These are phyloP conservation scores for Atrina japonica DNA, from an alignment of 2,888 invertebrate species.

Conservation along the genomic window DNA sequence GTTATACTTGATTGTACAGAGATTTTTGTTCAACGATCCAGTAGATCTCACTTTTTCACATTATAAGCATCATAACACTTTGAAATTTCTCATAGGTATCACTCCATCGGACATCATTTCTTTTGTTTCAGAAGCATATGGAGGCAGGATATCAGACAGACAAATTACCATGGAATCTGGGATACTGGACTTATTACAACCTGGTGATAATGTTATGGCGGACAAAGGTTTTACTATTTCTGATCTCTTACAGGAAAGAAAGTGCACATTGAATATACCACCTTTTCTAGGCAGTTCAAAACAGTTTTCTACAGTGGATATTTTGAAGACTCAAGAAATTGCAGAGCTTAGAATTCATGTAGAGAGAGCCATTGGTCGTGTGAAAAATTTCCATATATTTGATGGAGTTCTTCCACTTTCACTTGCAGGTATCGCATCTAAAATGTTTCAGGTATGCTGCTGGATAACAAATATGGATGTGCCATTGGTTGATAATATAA, in stretches of 20 bases:
- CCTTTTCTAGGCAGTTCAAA: conserved; percentile 18
- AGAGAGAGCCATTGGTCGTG: too few relatives aligned
- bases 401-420: conserved; percentile 29
- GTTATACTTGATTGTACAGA: conserved; percentile 22
- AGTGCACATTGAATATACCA: conserved; percentile 31
- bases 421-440: conserved; percentile 16
- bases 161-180: conserved; percentile 3
- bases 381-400: conserved; percentile 28
- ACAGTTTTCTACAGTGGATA: conserved; percentile 28
- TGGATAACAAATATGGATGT: conserved; percentile 34
- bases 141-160: conserved; percentile 7
- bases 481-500: conserved; percentile 21
- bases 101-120: conserved; percentile 27
- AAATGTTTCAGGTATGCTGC: conserved; percentile 29
- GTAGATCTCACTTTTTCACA: too few relatives aligned
- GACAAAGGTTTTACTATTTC: too few relatives aligned
- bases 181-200: conserved; percentile 14
- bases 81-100: conserved; percentile 26
- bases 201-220: conserved; percentile 24
- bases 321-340: conserved; percentile 37
- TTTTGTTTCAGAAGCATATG: too few relatives aligned
- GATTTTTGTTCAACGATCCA: conserved; percentile 17
- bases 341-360: too few relatives aligned
- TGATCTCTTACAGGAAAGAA: conserved; percentile 3
- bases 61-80: too few relatives aligned